Evolutionary conservation across 1,140 invertebrate species (phyloP).

Genomic region (Dufourea novaeangliae): DNA sequence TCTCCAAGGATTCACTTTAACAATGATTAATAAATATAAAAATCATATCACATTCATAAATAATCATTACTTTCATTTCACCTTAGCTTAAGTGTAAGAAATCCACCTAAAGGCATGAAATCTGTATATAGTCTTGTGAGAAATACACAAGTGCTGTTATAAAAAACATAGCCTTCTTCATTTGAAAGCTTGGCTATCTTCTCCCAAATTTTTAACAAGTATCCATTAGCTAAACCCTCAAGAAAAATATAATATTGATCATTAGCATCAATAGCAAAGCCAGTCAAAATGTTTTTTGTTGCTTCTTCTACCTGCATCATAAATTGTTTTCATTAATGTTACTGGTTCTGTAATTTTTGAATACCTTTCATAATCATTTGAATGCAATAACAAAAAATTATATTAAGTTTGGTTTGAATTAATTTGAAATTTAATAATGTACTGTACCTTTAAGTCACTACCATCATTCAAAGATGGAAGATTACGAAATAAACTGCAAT

Average conservation of each 20-base stretch:
- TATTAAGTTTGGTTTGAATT: too few relatives aligned
- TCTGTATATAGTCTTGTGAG: slow-evolving; percentile 17
- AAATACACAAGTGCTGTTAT: slow-evolving; percentile 28
- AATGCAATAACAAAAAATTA: too few relatives aligned
- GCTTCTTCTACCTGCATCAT: not conserved
- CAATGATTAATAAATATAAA: not conserved
- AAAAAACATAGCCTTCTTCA: slow-evolving; percentile 11
- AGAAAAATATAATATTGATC: slow-evolving; percentile 22
- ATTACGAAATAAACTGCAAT: not conserved
- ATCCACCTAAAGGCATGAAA: not conserved
- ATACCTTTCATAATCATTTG: too few relatives aligned
- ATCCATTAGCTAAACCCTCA: slow-evolving; percentile 31
- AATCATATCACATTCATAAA: not conserved
- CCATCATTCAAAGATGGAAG: not conserved
- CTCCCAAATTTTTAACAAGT: slow-evolving; percentile 35
- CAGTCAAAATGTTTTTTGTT: slow-evolving; percentile 21
- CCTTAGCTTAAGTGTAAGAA: slow-evolving; percentile 22
- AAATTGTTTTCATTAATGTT: not conserved
- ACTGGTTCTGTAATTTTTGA: not conserved
- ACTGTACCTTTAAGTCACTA: not conserved
- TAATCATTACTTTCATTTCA: not conserved
- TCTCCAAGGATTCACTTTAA: slow-evolving; percentile 15
- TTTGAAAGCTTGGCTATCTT: slow-evolving; percentile 1
- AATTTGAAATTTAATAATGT: not conserved
- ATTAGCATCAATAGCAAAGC: slow-evolving; percentile 23